Evolutionary conservation across 2,888 invertebrate genomes (phyloP), one percentile per base, ranked within the genome.

Genomic region (Epinotia bilunana): DNA sequence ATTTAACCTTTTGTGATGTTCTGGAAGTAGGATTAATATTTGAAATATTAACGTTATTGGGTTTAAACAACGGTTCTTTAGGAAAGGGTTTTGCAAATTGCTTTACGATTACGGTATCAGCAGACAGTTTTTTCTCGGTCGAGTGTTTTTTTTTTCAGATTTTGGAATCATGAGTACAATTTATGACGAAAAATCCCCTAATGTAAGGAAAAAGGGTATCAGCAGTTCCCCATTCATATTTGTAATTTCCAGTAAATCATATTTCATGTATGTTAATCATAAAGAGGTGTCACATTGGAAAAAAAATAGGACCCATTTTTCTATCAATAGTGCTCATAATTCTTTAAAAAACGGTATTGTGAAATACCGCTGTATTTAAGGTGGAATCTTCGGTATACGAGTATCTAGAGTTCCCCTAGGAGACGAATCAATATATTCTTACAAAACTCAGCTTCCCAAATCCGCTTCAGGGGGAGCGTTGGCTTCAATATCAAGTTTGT

Each of bases 401-500:
- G 49, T 49, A 49, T 13, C 46, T 6, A 33, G 33, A 33, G 6
- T 7, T 33, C 3, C 53, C 53, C 7, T 53, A n/a, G n/a, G 2
- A n/a, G 16, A 7, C 53, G n/a, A n/a, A 53, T n/a, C 53, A 53
- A 53, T n/a, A 49, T 28, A 28, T 65, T 65, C 23, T 16, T 16
- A 33, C n/a, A 43, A 69, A 23, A 69, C n/a, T 16, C 18, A 53
- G 33, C 33, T 67, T 53, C n/a, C 39, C 20, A 69, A 64, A 70
- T 64, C 58, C 49, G 43, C 20, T 33, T 57, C 57, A 69, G 68
- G 55, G 57, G 69, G 46, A 63, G 49, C 57, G 67, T 16, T 7
- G 16, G 23, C 20, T 49, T 60, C 68, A 64, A 64, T 70, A 70
- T 74, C 49, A 39, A 64, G 58, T 74, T 69, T 58, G 70, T 74